phyloP scores from a whole-genome alignment of 1,140 invertebrate species.

The Elysia chlorotica region DNA sequence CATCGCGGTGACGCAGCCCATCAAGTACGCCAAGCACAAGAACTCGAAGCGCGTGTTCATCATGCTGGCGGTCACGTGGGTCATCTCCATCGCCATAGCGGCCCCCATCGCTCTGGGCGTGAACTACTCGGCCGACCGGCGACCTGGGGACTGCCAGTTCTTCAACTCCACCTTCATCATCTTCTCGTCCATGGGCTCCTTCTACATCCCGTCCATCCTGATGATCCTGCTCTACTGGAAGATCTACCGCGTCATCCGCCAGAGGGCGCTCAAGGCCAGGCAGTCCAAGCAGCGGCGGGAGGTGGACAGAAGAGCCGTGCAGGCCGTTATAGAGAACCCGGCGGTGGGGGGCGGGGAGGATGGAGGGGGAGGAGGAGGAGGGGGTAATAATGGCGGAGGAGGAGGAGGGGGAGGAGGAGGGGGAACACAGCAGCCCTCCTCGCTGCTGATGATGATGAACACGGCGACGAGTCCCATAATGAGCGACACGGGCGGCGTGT shows the following conservation, averaged over 20 bases:
- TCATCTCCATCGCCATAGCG: conserved; percentile 94
- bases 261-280: conserved; percentile 78
- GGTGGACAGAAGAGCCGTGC: conserved; percentile 30
- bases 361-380: not conserved
- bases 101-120: conserved; percentile 94
- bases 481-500: conserved; percentile 11
- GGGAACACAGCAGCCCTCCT: no score
- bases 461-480: not conserved
- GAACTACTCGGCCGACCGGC: conserved; percentile 68
- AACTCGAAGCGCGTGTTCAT: conserved; percentile 93
- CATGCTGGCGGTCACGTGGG: conserved; percentile 96
- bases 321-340: conserved; percentile 55
- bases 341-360: conserved; percentile 26
- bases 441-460: no score
- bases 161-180: conserved; percentile 98
- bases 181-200: conserved; percentile 95
- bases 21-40: conserved; percentile 98
- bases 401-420: conserved; percentile 5
- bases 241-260: conserved; percentile 90
- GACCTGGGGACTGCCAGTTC: conserved; percentile 77
- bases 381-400: conserved; percentile 43
- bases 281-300: conserved; percentile 32
- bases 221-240: conserved; percentile 99
- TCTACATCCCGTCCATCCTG: conserved; percentile 98
- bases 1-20: conserved; percentile 97